Evolutionary conservation across 2,113 vertebrate genomes (phyloP).

Genomic region (Zapornia atra): DNA sequence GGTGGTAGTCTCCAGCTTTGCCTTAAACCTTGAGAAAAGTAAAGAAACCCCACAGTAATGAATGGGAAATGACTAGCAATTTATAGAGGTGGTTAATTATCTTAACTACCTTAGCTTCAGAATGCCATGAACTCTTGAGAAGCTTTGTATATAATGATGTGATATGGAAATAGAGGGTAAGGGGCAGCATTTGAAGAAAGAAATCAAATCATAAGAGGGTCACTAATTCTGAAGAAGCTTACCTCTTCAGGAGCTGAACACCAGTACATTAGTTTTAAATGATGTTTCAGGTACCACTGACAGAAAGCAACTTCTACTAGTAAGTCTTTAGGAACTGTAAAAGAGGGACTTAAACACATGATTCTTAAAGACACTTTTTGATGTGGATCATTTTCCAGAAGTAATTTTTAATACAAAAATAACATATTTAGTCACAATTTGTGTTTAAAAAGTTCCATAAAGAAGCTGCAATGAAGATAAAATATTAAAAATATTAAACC

Average conservation of each 20-base stretch:
- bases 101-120: not conserved
- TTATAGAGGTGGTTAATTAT: not conserved
- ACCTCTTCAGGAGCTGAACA: not conserved
- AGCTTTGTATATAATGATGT: not conserved
- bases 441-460: not conserved
- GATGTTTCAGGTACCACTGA: not conserved
- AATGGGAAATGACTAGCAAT: not conserved
- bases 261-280: not conserved
- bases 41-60: not conserved
- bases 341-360: not conserved
- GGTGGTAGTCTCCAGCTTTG: not conserved
- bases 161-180: not conserved
- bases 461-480: not conserved
- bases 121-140: not conserved
- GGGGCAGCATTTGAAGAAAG: not conserved
- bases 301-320: not conserved
- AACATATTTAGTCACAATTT: not conserved
- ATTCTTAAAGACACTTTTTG: not conserved
- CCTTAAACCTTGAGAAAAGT: not conserved
- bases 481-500: not conserved
- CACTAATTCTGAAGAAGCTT: not conserved
- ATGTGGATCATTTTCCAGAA: not conserved
- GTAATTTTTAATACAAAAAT: not conserved
- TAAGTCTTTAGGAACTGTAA: not conserved
- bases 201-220: not conserved